Evolutionary conservation across 1,140 invertebrate genomes (phyloP).

Genomic region (Lepidostoma basale): DNA sequence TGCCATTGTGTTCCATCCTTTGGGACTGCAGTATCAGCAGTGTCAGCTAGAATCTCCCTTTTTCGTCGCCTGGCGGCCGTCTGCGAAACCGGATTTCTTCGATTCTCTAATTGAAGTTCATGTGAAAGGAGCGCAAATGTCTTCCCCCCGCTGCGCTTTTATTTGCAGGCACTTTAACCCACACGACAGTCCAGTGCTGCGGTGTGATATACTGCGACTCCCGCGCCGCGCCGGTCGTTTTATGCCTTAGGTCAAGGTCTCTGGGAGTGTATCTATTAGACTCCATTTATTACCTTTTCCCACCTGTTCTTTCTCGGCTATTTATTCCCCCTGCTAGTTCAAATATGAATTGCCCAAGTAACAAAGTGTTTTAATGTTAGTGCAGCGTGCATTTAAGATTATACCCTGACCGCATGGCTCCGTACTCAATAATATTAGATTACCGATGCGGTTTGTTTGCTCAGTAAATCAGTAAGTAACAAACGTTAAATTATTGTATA

Average conservation of each 20-base stretch:
- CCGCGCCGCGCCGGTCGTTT: background rate
- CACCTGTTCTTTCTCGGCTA: too few species aligned
- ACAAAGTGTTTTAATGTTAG: too few species aligned
- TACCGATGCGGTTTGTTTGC: too few species aligned
- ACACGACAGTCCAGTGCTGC: background rate
- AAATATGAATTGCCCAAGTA: too few species aligned
- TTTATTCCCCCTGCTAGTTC: too few species aligned
- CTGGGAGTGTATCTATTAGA: background rate
- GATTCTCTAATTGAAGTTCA: constrained; percentile 12
- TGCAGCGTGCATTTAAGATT: too few species aligned
- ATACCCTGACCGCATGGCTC: too few species aligned
- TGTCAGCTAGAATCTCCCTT: background rate
- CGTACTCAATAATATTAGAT: too few species aligned
- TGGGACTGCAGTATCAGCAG: too few species aligned
- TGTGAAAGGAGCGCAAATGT: constrained; percentile 2
- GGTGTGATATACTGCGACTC: background rate
- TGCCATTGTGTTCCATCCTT: too few species aligned
- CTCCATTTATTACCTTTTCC: background rate
- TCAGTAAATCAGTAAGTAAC: too few species aligned
- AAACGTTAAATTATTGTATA: too few species aligned
- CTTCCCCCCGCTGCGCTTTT: background rate
- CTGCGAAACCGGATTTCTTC: constrained; percentile 2
- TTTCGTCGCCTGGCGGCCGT: background rate
- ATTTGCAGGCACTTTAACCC: background rate
- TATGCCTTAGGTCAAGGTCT: constrained; percentile 22